A percentile compares a stretch with the other conserved stretches of the same genome.
These are phyloP conservation scores for Microctenopoma stevenorrisi DNA, from an alignment of 2,797 vertebrate genomes.

Conservation along the genomic window DNA sequence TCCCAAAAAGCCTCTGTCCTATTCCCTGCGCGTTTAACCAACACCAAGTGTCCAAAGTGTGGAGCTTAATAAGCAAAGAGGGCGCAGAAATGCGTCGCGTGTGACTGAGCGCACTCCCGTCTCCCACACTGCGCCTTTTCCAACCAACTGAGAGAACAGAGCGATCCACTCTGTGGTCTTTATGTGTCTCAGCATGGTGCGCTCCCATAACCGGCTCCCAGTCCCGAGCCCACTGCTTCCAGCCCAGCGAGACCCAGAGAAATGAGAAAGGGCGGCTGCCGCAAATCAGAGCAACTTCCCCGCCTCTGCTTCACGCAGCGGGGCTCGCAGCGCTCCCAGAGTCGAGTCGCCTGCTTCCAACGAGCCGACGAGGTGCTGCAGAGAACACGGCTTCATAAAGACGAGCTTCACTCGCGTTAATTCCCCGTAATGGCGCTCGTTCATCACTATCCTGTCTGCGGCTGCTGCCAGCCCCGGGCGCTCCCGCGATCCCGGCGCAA, in stretches of 20 bases:
- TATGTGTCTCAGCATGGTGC: conserved; percentile 34
- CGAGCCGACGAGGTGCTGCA: conserved; percentile 34
- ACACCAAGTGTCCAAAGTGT: conserved; percentile 52
- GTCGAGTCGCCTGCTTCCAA: conserved; percentile 25
- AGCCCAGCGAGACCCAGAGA: conserved; percentile 33
- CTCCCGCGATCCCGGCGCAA: conserved; percentile 46
- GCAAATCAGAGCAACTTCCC: conserved; percentile 59
- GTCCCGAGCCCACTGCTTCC: conserved; percentile 29
- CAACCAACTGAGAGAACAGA: conserved; percentile 5
- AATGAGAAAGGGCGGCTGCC: conserved; percentile 50
- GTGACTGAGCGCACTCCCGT: conserved; percentile 40
- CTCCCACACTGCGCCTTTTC: conserved; percentile 19
- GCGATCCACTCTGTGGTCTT: conserved; percentile 15
- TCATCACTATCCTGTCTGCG: conserved; percentile 70
- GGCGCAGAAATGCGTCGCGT: conserved; percentile 41
- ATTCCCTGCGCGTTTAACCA: neutral
- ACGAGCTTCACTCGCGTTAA: conserved; percentile 59
- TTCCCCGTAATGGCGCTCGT: conserved; percentile 75
- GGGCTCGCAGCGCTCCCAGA: conserved; percentile 14
- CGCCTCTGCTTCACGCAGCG: conserved; percentile 23
- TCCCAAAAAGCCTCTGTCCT: conserved; percentile 22
- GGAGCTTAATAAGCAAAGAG: conserved; percentile 28
- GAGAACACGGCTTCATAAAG: conserved; percentile 49
- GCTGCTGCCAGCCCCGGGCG: conserved; percentile 57
- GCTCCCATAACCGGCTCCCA: conserved; percentile 43